A percentile compares a stretch with the other conserved stretches of the same genome.
Evolutionary conservation across 2,797 vertebrate species (phyloP).

Genomic region (Sebastes vulpes): DNA sequence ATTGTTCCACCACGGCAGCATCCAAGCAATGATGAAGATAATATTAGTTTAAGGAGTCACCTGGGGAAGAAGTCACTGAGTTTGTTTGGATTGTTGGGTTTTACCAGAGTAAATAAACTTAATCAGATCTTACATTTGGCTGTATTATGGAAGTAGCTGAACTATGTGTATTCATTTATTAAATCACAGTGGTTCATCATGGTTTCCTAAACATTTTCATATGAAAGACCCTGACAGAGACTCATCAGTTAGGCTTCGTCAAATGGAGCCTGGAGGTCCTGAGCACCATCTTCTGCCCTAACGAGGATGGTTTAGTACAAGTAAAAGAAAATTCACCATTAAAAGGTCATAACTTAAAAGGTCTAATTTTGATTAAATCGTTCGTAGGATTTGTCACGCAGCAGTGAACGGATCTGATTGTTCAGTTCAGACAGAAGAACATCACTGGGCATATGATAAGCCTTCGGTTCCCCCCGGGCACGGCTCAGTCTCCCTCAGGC

Average conservation of each 20-base stretch:
- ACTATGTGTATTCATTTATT: neutral
- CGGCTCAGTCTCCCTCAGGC: slow-evolving; percentile 14
- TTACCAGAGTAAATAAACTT: neutral
- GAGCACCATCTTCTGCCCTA: neutral
- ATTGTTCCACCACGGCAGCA: slow-evolving; percentile 20
- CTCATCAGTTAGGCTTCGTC: too few relatives aligned
- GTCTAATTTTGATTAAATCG: neutral
- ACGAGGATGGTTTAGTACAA: neutral
- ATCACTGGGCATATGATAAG: slow-evolving; percentile 23
- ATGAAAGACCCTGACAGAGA: neutral
- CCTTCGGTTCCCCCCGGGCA: neutral
- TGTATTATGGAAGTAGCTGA: neutral
- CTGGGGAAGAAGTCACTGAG: neutral
- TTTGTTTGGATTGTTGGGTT: neutral
- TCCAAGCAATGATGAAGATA: slow-evolving; percentile 5
- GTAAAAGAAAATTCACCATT: neutral
- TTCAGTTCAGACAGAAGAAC: neutral
- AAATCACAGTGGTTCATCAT: neutral
- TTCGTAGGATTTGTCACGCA: neutral
- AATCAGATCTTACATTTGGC: neutral
- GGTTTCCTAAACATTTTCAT: neutral
- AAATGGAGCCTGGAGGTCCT: neutral
- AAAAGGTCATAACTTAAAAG: neutral
- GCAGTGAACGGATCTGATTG: neutral
- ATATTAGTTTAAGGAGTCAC: slow-evolving; percentile 43